Evolutionary conservation across 1,140 invertebrate species (phyloP), one percentile per base, ranked within the genome.

Genomic region (Anastrepha ludens): DNA sequence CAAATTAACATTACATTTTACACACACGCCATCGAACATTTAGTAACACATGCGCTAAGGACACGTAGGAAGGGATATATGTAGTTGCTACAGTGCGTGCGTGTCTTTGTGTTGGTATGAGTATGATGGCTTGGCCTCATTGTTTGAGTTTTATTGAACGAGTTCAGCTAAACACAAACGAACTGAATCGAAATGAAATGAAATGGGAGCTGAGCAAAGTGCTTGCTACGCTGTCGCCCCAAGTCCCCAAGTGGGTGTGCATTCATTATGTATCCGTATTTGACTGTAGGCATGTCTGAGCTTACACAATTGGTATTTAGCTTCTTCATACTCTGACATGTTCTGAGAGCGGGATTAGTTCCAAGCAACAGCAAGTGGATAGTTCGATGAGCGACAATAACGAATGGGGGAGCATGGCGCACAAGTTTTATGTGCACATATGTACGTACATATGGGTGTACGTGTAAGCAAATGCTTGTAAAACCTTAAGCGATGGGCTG

Each of bases 61-160:
- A 55, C 47, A 7, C 47, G 47, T 2, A 15, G n/a, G 64, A 81
- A 50, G 74, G n/a, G 17, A 67, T 11, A 9, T 58, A n/a, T n/a
- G n/a, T n/a, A n/a, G 20, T 11, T 20, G 15, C n/a, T 2, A 29
- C 64, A 67, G 11, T 67, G 64, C 20, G 9, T 8, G n/a, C 6
- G 20, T 20, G 47, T 3, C 11, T 41, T 3, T 20, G 74, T 55
- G 29, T 81, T 81, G 50, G 74, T 81, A 7, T 81, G n/a, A n/a
- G 47, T 20, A 55, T 81, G 74, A 81, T 81, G 74, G 55, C 74
- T 81, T 50, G 74, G 47, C 74, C 74, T 44, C 74, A 81, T 81
- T 81, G 74, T 81, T 81, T 81, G 74, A 81, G 47, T 81, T 81
- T 81, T 81, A 81, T 81, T 81, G 74, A 81, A 55, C 74, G 74